Conservation (phyloP, 1,140 invertebrate species). For the Drosophila lacteicornis region DNA sequence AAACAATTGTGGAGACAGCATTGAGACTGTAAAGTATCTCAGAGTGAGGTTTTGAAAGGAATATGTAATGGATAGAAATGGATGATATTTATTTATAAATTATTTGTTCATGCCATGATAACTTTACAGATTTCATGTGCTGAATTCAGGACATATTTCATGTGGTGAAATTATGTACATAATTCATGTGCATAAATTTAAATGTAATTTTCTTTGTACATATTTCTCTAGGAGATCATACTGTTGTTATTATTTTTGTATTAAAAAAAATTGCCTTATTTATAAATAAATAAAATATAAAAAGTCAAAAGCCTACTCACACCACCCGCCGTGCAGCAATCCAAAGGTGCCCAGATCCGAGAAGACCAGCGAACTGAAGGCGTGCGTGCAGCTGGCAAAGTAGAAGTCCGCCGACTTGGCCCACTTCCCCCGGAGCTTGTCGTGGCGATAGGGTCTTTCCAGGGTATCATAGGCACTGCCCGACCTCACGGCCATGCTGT, state of each 20-base stretch:
- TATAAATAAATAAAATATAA: too few species aligned
- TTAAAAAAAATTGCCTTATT: too few species aligned
- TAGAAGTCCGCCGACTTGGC: constrained; percentile 78
- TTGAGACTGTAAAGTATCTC: not conserved
- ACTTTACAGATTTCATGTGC: not conserved
- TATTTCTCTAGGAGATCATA: too few species aligned
- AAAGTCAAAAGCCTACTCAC: constrained; percentile 53
- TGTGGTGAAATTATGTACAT: too few species aligned
- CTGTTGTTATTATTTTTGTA: too few species aligned
- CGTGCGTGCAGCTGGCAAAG: constrained; percentile 75
- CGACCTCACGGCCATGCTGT: constrained; percentile 65
- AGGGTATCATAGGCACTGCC: constrained; percentile 77
- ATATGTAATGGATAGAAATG: too few species aligned
- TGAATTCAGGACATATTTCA: too few species aligned
- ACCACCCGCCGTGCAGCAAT: constrained; percentile 67
- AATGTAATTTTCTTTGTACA: too few species aligned
- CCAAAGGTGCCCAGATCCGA: constrained; percentile 70
- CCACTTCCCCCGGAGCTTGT: constrained; percentile 75
- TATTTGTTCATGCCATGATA: not conserved
- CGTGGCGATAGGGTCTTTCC: constrained; percentile 75
- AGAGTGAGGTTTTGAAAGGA: not conserved
- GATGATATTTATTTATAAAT: not conserved
- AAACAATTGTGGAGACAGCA: not conserved
- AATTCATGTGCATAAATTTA: too few species aligned
- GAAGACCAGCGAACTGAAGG: constrained; percentile 74